Conservation (phyloP, 2,888 invertebrate genomes). For the Cylloceria caligata region DNA sequence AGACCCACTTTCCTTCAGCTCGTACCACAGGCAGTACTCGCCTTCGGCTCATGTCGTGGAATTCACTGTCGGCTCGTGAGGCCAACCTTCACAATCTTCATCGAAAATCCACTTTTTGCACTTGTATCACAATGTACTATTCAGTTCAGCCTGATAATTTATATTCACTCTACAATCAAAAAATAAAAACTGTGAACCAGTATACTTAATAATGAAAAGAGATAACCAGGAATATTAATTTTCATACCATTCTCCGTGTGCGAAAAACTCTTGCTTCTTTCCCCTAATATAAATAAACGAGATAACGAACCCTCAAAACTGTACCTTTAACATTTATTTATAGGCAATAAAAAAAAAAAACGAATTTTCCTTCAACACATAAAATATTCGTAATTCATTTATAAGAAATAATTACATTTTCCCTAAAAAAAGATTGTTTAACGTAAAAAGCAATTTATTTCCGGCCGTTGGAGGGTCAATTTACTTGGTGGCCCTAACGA, state of each 20-base stretch:
- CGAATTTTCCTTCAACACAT: background rate
- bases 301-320: background rate
- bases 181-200: too few relatives aligned
- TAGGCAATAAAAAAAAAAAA: background rate
- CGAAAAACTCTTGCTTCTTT: background rate
- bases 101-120: too few relatives aligned
- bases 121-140: too few relatives aligned
- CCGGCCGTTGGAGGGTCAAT: slow-evolving; percentile 2
- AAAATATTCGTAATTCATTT: background rate
- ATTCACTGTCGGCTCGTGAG: too few relatives aligned
- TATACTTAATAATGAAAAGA: too few relatives aligned
- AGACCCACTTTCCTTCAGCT: too few relatives aligned
- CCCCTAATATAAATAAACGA: background rate
- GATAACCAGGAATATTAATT: too few relatives aligned
- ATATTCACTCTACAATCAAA: too few relatives aligned
- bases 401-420: background rate
- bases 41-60: too few relatives aligned
- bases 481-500: background rate
- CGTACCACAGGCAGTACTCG: too few relatives aligned
- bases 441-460: slow-evolving; percentile 4
- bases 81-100: too few relatives aligned
- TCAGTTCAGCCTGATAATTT: too few relatives aligned
- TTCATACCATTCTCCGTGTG: background rate
- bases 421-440: background rate
- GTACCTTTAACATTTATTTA: slow-evolving; percentile 2